Percentiles rank a stretch among this genome's conserved stretches.
phyloP scores from a whole-genome alignment of 2,888 invertebrate genomes.

The Acanthosepion esculentum region DNA sequence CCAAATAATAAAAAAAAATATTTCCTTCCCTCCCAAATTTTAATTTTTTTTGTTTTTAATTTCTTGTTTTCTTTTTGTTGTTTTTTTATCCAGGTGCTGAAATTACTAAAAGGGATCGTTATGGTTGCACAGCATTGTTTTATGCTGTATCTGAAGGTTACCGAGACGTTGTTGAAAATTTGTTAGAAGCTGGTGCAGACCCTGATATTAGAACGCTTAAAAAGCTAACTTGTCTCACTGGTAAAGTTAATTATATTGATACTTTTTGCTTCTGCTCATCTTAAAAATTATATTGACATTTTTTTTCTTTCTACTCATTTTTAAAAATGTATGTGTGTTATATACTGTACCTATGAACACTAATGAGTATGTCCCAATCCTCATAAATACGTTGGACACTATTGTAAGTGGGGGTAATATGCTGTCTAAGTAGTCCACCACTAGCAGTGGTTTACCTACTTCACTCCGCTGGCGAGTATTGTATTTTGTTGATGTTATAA shows the following conservation, averaged over 20 bases:
- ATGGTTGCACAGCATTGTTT: constrained; percentile 66
- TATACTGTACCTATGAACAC: no score
- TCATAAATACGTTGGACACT: no score
- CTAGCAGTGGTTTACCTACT: no score
- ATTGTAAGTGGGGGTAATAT: no score
- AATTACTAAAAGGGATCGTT: constrained; percentile 63
- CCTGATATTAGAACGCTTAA: constrained; percentile 64
- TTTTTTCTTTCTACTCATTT: no score
- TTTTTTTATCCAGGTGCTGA: constrained; percentile 62
- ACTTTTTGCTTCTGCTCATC: background rate
- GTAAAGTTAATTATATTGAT: background rate
- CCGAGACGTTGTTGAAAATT: constrained; percentile 60
- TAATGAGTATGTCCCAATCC: no score
- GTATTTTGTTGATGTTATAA: no score
- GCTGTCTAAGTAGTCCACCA: no score
- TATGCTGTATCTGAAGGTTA: constrained; percentile 65
- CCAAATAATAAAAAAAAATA: no score
- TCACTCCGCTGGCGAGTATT: no score
- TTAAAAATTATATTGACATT: no score
- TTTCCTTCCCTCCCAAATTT: background rate
- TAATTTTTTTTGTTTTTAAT: background rate
- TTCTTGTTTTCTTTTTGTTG: background rate
- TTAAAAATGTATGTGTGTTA: no score
- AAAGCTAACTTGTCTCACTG: constrained; percentile 56
- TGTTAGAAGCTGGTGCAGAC: constrained; percentile 62